phyloP scores from a whole-genome alignment of 2,113 vertebrate species.

The Chaenogobius annularis region DNA sequence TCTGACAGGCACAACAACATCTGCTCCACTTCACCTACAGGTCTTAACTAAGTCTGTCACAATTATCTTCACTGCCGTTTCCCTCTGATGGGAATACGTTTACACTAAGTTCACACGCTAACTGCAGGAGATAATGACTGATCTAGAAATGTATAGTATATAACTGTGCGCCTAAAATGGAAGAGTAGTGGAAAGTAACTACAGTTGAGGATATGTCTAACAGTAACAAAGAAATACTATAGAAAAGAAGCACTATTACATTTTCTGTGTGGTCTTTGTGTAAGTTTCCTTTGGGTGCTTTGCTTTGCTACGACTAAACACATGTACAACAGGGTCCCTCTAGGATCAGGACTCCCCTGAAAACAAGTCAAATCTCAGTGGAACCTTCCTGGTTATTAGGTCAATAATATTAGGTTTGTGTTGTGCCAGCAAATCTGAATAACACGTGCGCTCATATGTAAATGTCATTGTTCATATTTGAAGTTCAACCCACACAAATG shows the following conservation, averaged over 20 bases:
- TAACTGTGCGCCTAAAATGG: no score
- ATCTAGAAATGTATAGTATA: not conserved
- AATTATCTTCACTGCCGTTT: not conserved
- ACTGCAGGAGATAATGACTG: not conserved
- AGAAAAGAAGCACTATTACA: not conserved
- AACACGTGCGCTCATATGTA: no score
- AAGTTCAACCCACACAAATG: not conserved
- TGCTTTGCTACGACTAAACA: no score
- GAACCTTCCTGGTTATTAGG: no score
- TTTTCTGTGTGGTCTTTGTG: no score
- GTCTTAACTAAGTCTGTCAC: not conserved
- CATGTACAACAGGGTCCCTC: no score
- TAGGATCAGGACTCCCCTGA: no score
- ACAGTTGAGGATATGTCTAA: no score
- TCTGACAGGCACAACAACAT: constrained; percentile 33
- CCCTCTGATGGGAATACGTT: not conserved
- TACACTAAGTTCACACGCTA: not conserved
- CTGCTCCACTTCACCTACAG: not conserved
- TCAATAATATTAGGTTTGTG: no score
- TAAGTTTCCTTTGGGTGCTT: no score
- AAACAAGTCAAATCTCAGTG: no score
- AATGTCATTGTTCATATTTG: not conserved
- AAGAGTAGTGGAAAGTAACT: no score
- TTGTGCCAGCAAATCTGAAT: not conserved
- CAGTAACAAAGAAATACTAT: not conserved